Percentiles rank a stretch among this genome's conserved stretches.
phyloP scores from a whole-genome alignment of 2,113 vertebrate genomes.

The Coptodon bakossiorum region DNA sequence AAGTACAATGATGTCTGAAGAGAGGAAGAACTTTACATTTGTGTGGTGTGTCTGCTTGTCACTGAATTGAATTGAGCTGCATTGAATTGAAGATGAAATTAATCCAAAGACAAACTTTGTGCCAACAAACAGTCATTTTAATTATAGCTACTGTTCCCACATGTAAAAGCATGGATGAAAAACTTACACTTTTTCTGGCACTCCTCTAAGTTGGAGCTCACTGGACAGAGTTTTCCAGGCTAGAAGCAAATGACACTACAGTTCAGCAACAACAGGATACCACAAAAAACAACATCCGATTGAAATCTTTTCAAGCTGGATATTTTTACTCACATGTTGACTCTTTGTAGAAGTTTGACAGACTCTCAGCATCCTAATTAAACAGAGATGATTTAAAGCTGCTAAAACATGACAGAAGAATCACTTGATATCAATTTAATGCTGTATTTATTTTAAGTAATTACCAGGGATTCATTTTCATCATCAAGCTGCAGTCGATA shows the following conservation, averaged over 20 bases:
- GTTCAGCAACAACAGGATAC: not conserved
- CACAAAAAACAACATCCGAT: not conserved
- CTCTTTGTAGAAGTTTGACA: not conserved
- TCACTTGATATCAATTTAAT: not conserved
- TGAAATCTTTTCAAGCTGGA: not conserved
- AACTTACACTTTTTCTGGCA: not conserved
- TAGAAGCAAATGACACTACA: not conserved
- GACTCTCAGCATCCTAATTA: not conserved
- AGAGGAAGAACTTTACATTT: rapidly evolving
- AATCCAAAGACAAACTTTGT: not conserved
- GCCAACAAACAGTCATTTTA: not conserved
- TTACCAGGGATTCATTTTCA: not conserved
- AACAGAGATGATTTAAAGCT: not conserved
- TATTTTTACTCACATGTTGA: not conserved
- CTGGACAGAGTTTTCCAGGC: not conserved
- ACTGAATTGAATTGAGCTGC: rapidly evolving
- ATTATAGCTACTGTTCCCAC: not conserved
- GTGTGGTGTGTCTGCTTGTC: rapidly evolving
- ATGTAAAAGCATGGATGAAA: not conserved
- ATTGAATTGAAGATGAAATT: not conserved
- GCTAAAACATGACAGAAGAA: rapidly evolving
- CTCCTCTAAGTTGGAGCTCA: not conserved
- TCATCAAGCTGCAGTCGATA: not conserved
- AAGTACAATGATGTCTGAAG: too few species aligned
- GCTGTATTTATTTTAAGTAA: not conserved